These are phyloP conservation scores for Brotula barbata DNA, from an alignment of 2,797 vertebrate genomes.

Conservation along the genomic window DNA sequence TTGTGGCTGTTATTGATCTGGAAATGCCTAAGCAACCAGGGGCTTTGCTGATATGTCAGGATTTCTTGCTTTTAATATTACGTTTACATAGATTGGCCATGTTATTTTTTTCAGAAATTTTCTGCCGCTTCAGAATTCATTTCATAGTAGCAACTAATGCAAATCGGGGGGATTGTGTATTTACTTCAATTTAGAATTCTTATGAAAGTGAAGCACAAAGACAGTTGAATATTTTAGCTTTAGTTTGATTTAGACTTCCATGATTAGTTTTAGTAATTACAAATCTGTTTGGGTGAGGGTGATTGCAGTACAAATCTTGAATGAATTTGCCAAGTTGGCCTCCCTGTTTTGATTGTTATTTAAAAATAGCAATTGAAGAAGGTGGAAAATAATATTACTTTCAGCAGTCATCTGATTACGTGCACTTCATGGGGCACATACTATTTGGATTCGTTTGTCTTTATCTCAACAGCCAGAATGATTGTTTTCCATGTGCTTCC, in stretches of 20 bases:
- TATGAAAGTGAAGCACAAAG: slow-evolving; percentile 1
- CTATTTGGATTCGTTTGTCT: slow-evolving; percentile 24
- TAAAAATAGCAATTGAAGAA: slow-evolving; percentile 49
- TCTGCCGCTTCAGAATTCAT: neutral
- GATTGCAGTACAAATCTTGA: slow-evolving; percentile 38
- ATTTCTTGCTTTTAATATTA: slow-evolving; percentile 31
- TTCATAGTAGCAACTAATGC: neutral
- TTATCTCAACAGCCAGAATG: neutral
- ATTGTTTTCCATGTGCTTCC: slow-evolving; percentile 21
- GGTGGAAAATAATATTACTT: slow-evolving; percentile 40
- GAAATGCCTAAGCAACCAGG: slow-evolving; percentile 31
- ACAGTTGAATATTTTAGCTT: neutral
- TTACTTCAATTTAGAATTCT: neutral
- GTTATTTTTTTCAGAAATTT: slow-evolving; percentile 6
- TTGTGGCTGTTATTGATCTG: slow-evolving; percentile 64
- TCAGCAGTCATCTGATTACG: slow-evolving; percentile 10
- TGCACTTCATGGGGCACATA: slow-evolving; percentile 9
- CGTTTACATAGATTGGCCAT: slow-evolving; percentile 27
- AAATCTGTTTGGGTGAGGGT: slow-evolving; percentile 27
- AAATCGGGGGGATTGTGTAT: neutral
- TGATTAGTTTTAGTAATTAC: slow-evolving; percentile 29
- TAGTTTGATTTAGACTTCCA: slow-evolving; percentile 13
- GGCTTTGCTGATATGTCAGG: slow-evolving; percentile 25
- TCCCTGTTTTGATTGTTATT: slow-evolving; percentile 49
- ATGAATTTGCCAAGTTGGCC: slow-evolving; percentile 31